Evolutionary conservation across 2,113 vertebrate species (phyloP), one percentile per base, ranked within the genome.

Genomic region (Rutilus rutilus): DNA sequence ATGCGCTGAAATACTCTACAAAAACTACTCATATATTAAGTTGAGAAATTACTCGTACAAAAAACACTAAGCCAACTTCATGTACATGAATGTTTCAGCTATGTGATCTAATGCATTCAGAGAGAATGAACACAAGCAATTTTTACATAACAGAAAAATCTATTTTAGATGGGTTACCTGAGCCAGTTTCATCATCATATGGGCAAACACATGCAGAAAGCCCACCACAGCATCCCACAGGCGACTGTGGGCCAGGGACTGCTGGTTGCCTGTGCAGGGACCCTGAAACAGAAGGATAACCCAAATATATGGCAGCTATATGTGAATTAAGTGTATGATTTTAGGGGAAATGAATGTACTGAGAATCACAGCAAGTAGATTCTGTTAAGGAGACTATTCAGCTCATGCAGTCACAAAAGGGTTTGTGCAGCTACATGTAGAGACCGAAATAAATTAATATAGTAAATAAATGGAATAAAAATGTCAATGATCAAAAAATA

Each of bases 161-260:
- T 7, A 54, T 6, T 30, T 75, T 12, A 50, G 1, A 21, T 52
- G 15, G 39, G 75, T 62, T 93, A 99, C 98, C 97, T 99, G 98
- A 0, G 97, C 98, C 74, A 99, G 91, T 78, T 98, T 99, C 97
- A 99, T 99, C 97, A 98, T 98, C 98, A 99, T 97, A 93, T 99
- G 98, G 0, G 97, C 97, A 79, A 99, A 99, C 87, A 99, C 97
- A 54, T 99, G 98, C 80, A 99, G 96, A 91, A 99, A 99, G 1
- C 98, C 98, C 0, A 99, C 97, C 17, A 99, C 97, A 1, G 98
- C 98, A 2, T 99, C 98, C 98, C 98, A 99, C 50, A 99, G 94
- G 85, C 98, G 95, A 90, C 97, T 98, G 92, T 98, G 98, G 0
- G 97, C 96, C 90, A 99, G 90, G 81, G 97, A 99, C 94, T 99